Base-by-base conservation (phyloP, 2,113 vertebrate species). In the Hyla sarda region DNA sequence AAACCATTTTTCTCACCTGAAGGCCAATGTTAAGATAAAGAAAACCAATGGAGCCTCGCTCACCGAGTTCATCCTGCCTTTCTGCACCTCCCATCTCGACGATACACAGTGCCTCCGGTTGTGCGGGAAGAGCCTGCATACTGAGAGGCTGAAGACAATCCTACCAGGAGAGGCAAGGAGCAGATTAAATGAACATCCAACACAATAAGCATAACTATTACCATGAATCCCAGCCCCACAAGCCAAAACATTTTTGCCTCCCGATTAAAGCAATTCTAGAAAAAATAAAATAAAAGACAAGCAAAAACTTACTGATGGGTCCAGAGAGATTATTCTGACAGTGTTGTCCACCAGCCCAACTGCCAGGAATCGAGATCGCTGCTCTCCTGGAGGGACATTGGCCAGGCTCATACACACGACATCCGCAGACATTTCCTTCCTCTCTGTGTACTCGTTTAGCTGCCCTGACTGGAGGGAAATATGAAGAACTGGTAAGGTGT, bases 331-430 rank as follows among this genome's bases (percentile, higher is more conserved):
- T 79, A 99, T 99, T 84, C 98, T 94, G 87, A 99, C 98, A 0
- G 98, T 99, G 92, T 99, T 99, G 93, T 99, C 98, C 14, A 97
- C 97, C 80, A 99, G 91, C 0, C 98, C 98, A 1, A 99, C 98
- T 2, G 98, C 98, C 41, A 99, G 88, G 90, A 99, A 99, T 0
- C 97, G 94, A 8, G 98, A 99, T 0, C 97, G 96, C 84, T 99
- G 98, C 91, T 99, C 98, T 37, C 98, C 98, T 2, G 97, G 96
- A 0, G 98, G 98, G 1, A 99, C 98, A 0, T 99, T 99, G 85
- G 98, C 98, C 92, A 99, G 89, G 79, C 97, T 99, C 98, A 99
- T 99, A 87, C 98, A 99, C 1, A 99, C 97, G 0, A 99, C 98
- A 0, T 99, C 98, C 0, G 98, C 97, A 0, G 98, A 99, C 97